Percentiles rank a stretch among this genome's conserved stretches.
phyloP scores from a whole-genome alignment of 2,113 vertebrate genomes.

The Nothocercus julius region DNA sequence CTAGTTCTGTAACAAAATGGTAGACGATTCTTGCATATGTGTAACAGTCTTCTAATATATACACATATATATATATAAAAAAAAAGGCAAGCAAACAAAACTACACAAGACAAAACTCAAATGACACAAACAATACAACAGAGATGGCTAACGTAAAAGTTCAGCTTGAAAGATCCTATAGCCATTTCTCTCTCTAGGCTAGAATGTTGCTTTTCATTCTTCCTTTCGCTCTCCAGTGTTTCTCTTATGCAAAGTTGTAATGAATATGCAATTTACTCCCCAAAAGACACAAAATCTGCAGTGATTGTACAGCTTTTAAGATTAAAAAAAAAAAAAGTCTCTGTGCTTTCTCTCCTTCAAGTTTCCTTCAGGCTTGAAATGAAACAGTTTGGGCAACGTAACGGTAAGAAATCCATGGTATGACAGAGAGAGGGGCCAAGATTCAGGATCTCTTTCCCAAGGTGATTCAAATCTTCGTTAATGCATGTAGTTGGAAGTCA shows the following conservation, averaged over 20 bases:
- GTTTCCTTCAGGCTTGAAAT: not conserved
- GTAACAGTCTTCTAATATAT: not conserved
- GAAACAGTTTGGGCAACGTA: not conserved
- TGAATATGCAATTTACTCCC: not conserved
- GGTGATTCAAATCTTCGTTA: not conserved
- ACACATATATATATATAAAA: too few relatives aligned
- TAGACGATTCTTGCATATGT: not conserved
- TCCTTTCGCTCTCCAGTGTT: not conserved
- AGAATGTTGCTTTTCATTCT: not conserved
- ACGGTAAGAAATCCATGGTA: not conserved
- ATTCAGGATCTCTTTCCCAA: not conserved
- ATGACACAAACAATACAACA: not conserved
- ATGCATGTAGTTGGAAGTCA: fast-evolving
- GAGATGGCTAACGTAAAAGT: not conserved
- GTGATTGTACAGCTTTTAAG: not conserved
- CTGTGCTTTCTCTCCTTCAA: not conserved
- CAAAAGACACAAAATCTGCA: not conserved
- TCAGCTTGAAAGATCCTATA: not conserved
- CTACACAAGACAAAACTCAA: not conserved
- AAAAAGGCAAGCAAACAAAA: too few relatives aligned
- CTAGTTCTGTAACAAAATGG: not conserved
- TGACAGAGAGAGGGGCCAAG: not conserved
- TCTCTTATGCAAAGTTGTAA: not conserved
- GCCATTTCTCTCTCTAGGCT: not conserved
- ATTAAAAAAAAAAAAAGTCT: not conserved